phyloP scores from a whole-genome alignment of 1,140 invertebrate species.

The Propsilocerus akamusi region DNA sequence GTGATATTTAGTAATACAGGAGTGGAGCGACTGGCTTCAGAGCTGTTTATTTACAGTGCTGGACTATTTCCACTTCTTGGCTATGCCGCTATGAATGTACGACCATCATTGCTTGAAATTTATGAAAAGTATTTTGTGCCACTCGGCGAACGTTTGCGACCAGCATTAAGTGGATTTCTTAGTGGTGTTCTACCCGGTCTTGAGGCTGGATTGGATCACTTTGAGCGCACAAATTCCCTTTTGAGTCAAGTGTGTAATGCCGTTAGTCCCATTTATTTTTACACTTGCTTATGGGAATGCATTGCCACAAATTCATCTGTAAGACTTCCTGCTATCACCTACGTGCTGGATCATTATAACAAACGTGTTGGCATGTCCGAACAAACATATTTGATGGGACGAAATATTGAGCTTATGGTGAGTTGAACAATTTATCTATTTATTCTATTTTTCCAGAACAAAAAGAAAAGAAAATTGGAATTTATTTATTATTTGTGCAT shows the following conservation, averaged over 20 bases:
- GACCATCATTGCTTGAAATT: conserved; percentile 62
- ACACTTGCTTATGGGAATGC: conserved; percentile 79
- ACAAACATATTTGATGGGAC: conserved; percentile 72
- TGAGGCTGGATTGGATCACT: conserved; percentile 83
- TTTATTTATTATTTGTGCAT: too few relatives aligned
- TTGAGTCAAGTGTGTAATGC: conserved; percentile 49
- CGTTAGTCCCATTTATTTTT: conserved; percentile 65
- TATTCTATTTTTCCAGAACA: background rate
- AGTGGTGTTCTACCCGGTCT: conserved; percentile 69
- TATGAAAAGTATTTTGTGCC: conserved; percentile 88
- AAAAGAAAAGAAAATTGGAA: too few relatives aligned
- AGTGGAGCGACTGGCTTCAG: conserved; percentile 58
- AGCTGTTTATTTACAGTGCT: conserved; percentile 66
- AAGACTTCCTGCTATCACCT: conserved; percentile 68
- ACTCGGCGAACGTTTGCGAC: conserved; percentile 56
- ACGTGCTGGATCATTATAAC: conserved; percentile 67
- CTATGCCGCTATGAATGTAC: conserved; percentile 81
- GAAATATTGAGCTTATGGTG: conserved; percentile 70
- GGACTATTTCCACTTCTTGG: conserved; percentile 80
- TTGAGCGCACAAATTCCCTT: conserved; percentile 59
- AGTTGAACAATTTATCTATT: conserved; percentile 10
- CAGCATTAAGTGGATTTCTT: conserved; percentile 73
- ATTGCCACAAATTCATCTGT: conserved; percentile 64
- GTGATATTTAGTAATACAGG: conserved; percentile 86
- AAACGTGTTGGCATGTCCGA: conserved; percentile 65